Conservation (phyloP, 1,140 invertebrate species). For the Palaemon carinicauda region DNA sequence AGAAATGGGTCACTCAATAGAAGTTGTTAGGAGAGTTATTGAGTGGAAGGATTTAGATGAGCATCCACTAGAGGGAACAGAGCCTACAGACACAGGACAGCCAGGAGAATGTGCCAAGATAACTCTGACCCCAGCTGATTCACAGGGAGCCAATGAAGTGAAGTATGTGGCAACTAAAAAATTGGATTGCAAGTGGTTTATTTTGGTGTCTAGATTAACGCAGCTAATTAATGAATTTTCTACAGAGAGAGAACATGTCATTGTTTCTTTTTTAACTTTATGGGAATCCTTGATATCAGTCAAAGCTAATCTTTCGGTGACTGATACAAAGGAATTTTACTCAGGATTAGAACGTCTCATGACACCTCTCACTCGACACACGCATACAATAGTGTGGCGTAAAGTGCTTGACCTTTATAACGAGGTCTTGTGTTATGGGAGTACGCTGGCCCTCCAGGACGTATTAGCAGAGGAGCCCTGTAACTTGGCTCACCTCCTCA, state of each 20-base stretch:
- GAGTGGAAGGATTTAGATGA: constrained; percentile 86
- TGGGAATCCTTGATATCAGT: constrained; percentile 93
- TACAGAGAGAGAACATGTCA: constrained; percentile 71
- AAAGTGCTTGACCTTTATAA: constrained; percentile 85
- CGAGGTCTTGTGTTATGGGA: constrained; percentile 88
- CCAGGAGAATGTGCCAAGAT: constrained; percentile 46
- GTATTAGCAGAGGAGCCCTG: constrained; percentile 85
- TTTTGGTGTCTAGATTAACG: constrained; percentile 72
- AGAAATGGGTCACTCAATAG: constrained; percentile 79
- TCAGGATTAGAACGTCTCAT: constrained; percentile 83
- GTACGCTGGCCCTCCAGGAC: constrained; percentile 85
- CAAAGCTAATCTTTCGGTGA: constrained; percentile 86
- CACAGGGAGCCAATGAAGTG: constrained; percentile 63
- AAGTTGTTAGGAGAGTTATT: constrained; percentile 83
- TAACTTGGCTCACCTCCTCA: constrained; percentile 81
- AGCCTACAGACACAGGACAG: constrained; percentile 62
- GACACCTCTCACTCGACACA: constrained; percentile 74
- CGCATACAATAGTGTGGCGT: constrained; percentile 83
- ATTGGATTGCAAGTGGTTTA: constrained; percentile 83
- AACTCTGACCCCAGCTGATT: constrained; percentile 45
- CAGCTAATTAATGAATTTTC: constrained; percentile 70
- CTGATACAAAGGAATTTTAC: constrained; percentile 88
- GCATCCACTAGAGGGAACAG: constrained; percentile 79
- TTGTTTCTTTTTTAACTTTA: constrained; percentile 82
- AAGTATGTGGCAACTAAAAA: constrained; percentile 85